These are phyloP conservation scores for Lepas anatifera DNA, from an alignment of 2,888 invertebrate genomes.

Conservation along the genomic window DNA sequence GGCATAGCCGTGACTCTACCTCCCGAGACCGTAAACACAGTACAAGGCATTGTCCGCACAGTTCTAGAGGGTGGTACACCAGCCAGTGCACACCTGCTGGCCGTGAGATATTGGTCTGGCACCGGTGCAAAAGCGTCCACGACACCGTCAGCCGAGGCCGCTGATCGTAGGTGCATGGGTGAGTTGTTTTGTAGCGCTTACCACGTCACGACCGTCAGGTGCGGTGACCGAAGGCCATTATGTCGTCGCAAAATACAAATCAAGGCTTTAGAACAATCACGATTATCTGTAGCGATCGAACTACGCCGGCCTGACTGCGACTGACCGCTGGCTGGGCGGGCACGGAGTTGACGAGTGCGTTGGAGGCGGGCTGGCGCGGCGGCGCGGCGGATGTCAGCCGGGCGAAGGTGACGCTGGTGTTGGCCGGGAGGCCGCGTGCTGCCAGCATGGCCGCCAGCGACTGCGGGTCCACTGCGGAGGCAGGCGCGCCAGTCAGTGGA, in stretches of 20 bases:
- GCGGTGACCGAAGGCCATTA: no score
- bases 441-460: slow-evolving; percentile 6
- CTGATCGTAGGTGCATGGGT: not conserved
- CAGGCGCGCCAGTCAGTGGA: not conserved
- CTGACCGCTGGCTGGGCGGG: not conserved
- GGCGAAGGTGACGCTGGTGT: not conserved
- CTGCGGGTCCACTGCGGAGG: not conserved
- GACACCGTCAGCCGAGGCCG: not conserved
- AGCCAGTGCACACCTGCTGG: not conserved
- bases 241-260: no score
- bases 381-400: not conserved
- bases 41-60: not conserved
- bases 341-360: not conserved
- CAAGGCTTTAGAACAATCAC: no score
- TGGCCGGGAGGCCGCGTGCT: slow-evolving; percentile 1
- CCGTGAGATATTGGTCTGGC: not conserved
- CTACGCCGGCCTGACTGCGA: no score
- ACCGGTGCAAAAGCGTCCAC: not conserved
- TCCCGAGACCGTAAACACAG: no score
- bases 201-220: no score
- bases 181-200: no score
- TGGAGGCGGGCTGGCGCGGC: not conserved
- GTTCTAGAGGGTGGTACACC: slow-evolving; percentile 5
- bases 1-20: no score
- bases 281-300: no score